A percentile compares a stretch with the other conserved stretches of the same genome.
Evolutionary conservation across 2,888 invertebrate species (phyloP).

Genomic region (Chrysomela aeneicollis): DNA sequence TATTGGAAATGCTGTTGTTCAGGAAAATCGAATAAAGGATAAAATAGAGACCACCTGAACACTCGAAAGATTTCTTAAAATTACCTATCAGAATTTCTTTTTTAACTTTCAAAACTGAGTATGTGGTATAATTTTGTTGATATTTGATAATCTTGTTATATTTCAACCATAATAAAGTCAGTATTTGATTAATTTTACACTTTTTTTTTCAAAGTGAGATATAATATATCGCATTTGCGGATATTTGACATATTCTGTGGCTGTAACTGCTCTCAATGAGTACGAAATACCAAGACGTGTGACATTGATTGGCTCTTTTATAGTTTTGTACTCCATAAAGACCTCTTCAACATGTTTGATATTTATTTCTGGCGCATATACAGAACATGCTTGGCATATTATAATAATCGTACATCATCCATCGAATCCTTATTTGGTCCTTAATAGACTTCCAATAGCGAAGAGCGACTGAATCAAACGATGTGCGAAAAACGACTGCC

Average conservation of each 20-base stretch:
- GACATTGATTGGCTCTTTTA: neutral
- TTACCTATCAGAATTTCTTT: too few relatives aligned
- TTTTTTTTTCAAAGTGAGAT: neutral
- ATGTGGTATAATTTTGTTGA: too few relatives aligned
- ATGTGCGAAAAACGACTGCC: conserved; percentile 10
- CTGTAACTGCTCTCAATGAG: neutral
- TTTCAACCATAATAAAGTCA: too few relatives aligned
- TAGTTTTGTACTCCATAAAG: neutral
- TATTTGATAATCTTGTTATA: too few relatives aligned
- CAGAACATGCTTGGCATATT: too few relatives aligned
- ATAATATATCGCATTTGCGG: neutral
- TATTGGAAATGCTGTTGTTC: too few relatives aligned
- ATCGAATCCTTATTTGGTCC: neutral
- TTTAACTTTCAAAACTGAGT: too few relatives aligned
- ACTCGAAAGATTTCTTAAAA: too few relatives aligned
- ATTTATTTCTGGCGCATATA: neutral
- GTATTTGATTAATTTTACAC: neutral
- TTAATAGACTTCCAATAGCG: neutral
- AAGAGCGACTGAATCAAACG: neutral
- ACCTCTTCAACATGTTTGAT: neutral
- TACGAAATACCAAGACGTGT: neutral
- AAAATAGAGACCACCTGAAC: too few relatives aligned
- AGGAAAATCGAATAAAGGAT: too few relatives aligned
- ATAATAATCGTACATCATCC: neutral
- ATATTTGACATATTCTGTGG: neutral